Base-by-base conservation (phyloP, 2,797 vertebrate species). In the Toxotes lorentzi region DNA sequence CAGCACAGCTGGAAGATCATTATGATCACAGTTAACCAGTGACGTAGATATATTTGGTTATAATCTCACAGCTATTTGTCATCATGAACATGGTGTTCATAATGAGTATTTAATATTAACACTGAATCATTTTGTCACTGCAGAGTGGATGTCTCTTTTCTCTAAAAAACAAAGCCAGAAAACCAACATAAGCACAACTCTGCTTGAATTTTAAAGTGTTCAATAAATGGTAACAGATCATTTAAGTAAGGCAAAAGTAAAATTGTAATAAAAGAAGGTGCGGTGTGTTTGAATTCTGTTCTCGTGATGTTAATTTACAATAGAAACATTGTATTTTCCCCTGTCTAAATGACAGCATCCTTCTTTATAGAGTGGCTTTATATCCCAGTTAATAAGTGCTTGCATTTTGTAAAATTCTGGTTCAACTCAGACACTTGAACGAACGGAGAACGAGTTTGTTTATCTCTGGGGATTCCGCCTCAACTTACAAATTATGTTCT, bases 31-130 rank as follows among this genome's bases (percentile, higher is more conserved):
- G 30, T 48, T 60, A 73, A 54, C 57, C 24, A 32, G 19, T 81
- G 48, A 73, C 38, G 32, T 48, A 34, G 62, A 75, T 51, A 43
- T 34, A 80, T 70, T 79, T 45, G 54, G 35, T 23, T 27, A 34
- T 71, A 79, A 73, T 70, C 58, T 69, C 34, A 13, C 48, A 24
- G 7, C 58, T 57, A 81, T 83, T 77, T 76, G 17, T 86, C 81
- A 87, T 58, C 4, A 4, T 79, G 77, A 83, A 34, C 64, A 71
- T n/a, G n/a, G n/a, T n/a, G n/a, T n/a, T n/a, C n/a, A n/a, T 50
- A 76, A 51, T 56, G 40, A 62, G 19, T 71, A 48, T 83, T 79
- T 63, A 40, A 59, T 76, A 66, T 80, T 67, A 76, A 60, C 63
- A 50, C 45, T 65, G 51, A 67, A 70, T 66, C 50, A n/a, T 27